Evolutionary conservation across 2,797 vertebrate genomes (phyloP), one percentile per base, ranked within the genome.

Genomic region (Notamacropus eugenii): DNA sequence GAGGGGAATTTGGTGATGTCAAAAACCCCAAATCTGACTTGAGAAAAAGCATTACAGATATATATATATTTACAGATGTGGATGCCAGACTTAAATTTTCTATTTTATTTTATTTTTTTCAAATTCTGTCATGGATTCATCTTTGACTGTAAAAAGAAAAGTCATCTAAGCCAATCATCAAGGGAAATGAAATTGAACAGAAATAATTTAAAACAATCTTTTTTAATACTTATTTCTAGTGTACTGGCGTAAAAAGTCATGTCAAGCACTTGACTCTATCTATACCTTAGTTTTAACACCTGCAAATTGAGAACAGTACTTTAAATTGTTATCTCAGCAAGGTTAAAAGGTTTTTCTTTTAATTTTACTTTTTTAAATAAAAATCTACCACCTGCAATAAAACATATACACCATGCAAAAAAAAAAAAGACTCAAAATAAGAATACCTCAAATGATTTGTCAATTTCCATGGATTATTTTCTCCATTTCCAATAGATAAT

Each of bases 131-230:
- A 87, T 50, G 9, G 2, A 24, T 82, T 82, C 22, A 27, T 46
- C 74, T 87, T 87, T 82, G 67, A 82, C 9, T 87, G 40, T 46
- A 27, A 24, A 82, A 82, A 55, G 28, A 59, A 82, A 34, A 29
- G 4, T 74, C 1, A 22, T 4, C n/a, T 40, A 40, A 74, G n/a
- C 9, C 12, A 1, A 27, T 3, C 0, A 1, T 50, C 3, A 87
- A 87, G 40, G 22, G 22, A 87, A 50, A 87, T 4, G 19, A 5
- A 87, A 27, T 46, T 4, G 40, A 87, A 87, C 5, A 1, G 2
- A 24, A 40, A 82, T 50, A 87, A 87, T 87, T 11, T 11, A 24
- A 46, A 74, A 40, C 0, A 59, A 29, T 10, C 12, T 34, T 67
- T 67, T 67, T 16, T 5, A 62, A 62, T 34, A 22, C 19, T 74